These are phyloP conservation scores for Ischnura elegans DNA, from an alignment of 2,888 invertebrate species.

Conservation along the genomic window DNA sequence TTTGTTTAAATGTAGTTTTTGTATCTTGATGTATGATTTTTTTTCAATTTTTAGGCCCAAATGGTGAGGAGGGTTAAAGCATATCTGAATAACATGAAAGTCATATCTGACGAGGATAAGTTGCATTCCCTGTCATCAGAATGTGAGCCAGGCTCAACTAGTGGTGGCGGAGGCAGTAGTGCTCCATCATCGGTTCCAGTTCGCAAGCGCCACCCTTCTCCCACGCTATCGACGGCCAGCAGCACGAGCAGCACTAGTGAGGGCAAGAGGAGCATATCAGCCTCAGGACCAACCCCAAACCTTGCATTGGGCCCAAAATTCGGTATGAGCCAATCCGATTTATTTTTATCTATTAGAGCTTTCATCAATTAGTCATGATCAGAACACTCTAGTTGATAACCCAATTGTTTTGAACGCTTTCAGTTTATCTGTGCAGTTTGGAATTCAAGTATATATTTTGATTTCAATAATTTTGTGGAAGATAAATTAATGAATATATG, in stretches of 20 bases:
- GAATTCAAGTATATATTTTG: no score
- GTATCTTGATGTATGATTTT: neutral
- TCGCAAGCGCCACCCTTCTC: constrained; percentile 93
- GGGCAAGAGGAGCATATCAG: constrained; percentile 79
- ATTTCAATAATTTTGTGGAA: no score
- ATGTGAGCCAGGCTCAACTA: constrained; percentile 84
- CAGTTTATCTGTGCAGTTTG: no score
- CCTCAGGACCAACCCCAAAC: constrained; percentile 67
- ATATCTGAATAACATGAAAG: constrained; percentile 94
- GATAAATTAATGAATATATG: no score
- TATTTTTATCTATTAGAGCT: no score
- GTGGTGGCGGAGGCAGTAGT: constrained; percentile 72
- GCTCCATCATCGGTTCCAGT: constrained; percentile 79
- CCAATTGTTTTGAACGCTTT: no score
- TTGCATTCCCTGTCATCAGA: constrained; percentile 93
- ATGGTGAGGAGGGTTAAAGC: constrained; percentile 98
- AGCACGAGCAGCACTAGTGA: constrained; percentile 94
- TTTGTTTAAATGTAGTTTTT: neutral
- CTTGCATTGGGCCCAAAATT: constrained; percentile 77
- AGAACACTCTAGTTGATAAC: no score
- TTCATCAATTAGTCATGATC: no score
- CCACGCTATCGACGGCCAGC: constrained; percentile 94
- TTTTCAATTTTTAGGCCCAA: constrained; percentile 83
- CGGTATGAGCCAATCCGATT: constrained; percentile 74
- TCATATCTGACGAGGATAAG: constrained; percentile 94